phyloP scores from a whole-genome alignment of 2,797 vertebrate species.

The Tolypeutes matacus region DNA sequence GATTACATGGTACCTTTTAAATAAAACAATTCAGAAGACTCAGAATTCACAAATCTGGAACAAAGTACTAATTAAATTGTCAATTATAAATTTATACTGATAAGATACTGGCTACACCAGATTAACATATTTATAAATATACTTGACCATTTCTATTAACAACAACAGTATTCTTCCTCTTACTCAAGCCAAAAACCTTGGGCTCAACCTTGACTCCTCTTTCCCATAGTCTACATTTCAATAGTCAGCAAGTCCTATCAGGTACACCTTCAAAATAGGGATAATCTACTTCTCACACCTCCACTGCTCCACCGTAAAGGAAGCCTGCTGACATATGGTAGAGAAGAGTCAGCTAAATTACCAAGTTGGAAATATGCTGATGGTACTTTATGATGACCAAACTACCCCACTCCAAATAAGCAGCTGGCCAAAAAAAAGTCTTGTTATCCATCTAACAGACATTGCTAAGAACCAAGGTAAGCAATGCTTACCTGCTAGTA shows the following conservation, averaged over 20 bases:
- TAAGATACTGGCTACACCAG: background rate
- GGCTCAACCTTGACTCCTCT: background rate
- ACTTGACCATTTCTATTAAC: background rate
- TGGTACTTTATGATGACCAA: background rate
- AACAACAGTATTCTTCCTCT: background rate
- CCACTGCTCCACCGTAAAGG: background rate
- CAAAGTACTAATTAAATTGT: background rate
- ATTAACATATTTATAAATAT: background rate
- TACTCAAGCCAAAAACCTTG: background rate
- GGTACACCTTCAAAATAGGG: background rate
- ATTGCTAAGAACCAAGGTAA: background rate
- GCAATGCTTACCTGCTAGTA: background rate
- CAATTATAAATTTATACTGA: background rate
- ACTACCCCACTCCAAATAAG: background rate
- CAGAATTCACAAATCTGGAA: constrained; percentile 17
- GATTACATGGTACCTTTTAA: background rate
- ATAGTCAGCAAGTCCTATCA: background rate
- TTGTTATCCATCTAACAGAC: background rate
- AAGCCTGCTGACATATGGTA: background rate
- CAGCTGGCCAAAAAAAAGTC: background rate
- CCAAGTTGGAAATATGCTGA: background rate
- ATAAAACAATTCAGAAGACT: constrained; percentile 45
- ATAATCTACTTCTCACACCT: background rate
- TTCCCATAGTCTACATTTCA: background rate
- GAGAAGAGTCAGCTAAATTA: background rate